phyloP scores from a whole-genome alignment of 2,888 invertebrate species.

The Amiota communis region DNA sequence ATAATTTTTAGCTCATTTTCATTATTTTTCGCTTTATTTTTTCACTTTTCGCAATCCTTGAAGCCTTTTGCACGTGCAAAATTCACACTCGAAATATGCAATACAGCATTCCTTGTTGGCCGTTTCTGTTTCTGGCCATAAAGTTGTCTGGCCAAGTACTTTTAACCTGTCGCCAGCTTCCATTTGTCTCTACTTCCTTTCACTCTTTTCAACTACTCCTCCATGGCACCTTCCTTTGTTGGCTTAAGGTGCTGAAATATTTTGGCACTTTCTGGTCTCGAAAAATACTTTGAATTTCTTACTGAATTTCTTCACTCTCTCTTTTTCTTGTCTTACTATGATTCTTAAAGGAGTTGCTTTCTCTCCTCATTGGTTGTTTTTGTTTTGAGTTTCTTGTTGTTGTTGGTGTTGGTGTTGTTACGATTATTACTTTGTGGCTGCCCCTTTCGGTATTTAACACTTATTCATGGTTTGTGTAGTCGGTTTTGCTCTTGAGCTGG shows the following conservation, averaged over 20 bases:
- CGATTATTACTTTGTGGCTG: conserved; percentile 27
- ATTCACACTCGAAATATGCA: conserved; percentile 2
- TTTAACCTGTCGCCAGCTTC: neutral
- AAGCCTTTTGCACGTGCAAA: conserved; percentile 11
- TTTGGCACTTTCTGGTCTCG: conserved; percentile 20
- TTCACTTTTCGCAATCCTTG: neutral
- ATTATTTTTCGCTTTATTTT: conserved; percentile 58
- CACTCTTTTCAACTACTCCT: neutral
- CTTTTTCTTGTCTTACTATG: neutral
- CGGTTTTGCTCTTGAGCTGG: conserved; percentile 6
- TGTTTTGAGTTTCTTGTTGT: neutral
- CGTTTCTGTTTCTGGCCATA: neutral
- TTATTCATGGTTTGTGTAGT: conserved; percentile 27
- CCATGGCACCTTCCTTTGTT: neutral
- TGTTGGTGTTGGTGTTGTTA: conserved; percentile 12
- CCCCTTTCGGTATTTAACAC: conserved; percentile 26
- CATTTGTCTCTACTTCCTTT: neutral
- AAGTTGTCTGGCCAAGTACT: too few species aligned
- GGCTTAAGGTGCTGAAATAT: conserved; percentile 18
- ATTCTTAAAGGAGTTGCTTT: neutral
- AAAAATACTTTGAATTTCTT: conserved; percentile 22
- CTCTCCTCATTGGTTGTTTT: neutral
- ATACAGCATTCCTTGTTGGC: neutral
- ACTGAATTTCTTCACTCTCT: neutral
- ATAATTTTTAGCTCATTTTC: conserved; percentile 68